Evolutionary conservation across 2,888 invertebrate species (phyloP).

Genomic region (Sesamia inferens): DNA sequence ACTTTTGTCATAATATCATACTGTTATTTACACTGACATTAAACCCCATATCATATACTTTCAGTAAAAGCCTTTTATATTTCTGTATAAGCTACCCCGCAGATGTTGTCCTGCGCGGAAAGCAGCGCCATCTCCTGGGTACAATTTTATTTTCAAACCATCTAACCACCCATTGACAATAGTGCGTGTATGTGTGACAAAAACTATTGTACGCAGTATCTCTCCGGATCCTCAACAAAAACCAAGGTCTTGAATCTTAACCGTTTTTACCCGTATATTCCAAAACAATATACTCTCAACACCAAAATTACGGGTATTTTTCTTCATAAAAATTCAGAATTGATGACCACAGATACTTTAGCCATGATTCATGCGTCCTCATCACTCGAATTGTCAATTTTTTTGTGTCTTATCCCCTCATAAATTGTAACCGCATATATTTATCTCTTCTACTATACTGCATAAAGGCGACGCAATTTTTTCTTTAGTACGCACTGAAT

Average conservation of each 20-base stretch:
- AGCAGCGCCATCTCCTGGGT: too few relatives aligned
- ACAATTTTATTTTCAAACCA: too few relatives aligned
- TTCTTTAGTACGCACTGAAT: conserved; percentile 18
- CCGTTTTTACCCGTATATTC: conserved; percentile 23
- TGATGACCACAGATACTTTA: conserved; percentile 23
- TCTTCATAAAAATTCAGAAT: conserved; percentile 36
- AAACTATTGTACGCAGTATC: not conserved
- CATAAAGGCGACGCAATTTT: conserved; percentile 1
- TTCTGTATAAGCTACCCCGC: not conserved
- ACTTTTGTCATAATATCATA: too few relatives aligned
- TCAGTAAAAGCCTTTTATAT: not conserved
- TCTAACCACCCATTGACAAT: too few relatives aligned
- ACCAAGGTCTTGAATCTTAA: conserved; percentile 1
- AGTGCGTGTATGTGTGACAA: too few relatives aligned
- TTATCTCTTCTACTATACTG: conserved; percentile 30
- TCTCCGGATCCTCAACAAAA: not conserved
- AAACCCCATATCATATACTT: not conserved
- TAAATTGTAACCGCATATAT: conserved; percentile 47
- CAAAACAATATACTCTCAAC: conserved; percentile 32
- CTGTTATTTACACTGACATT: too few relatives aligned
- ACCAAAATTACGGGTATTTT: conserved; percentile 15
- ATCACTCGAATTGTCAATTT: conserved; percentile 50
- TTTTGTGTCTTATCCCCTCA: conserved; percentile 37
- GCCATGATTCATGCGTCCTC: conserved; percentile 23
- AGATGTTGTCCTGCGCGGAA: too few relatives aligned